phyloP scores from a whole-genome alignment of 2,113 vertebrate genomes.

The Corythornis vintsioides region DNA sequence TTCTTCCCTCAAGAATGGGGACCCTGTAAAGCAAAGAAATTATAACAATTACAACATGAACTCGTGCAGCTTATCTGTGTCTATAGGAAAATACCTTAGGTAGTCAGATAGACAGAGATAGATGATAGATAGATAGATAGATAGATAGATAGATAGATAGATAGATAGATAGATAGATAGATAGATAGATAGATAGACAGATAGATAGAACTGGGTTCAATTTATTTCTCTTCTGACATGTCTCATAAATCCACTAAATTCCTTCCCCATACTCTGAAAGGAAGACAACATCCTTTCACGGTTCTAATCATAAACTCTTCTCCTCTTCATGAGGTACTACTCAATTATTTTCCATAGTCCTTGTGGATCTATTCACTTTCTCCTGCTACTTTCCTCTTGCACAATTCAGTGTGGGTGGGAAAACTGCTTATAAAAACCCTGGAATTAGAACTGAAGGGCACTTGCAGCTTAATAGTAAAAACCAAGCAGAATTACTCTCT shows the following conservation, averaged over 20 bases:
- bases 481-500: conserved; percentile 16
- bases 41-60: not conserved
- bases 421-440: conserved; percentile 27
- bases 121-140: not conserved
- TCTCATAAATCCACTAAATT: conserved; percentile 24
- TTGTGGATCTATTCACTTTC: not conserved
- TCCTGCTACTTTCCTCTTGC: not conserved
- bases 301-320: not conserved
- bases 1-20: not conserved
- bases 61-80: not conserved
- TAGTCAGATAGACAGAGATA: not conserved
- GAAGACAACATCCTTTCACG: not conserved
- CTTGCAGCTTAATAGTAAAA: conserved; percentile 40
- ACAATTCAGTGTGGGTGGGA: not conserved
- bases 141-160: not conserved
- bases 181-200: not conserved
- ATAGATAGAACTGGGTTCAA: not conserved
- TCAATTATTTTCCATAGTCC: conserved; percentile 5
- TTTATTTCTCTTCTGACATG: not conserved
- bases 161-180: not conserved
- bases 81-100: not conserved
- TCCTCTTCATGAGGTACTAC: not conserved
- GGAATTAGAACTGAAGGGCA: conserved; percentile 14
- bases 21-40: not conserved
- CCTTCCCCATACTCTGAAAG: not conserved